phyloP scores from a whole-genome alignment of 2,113 vertebrate genomes.

The Lepus americanus region DNA sequence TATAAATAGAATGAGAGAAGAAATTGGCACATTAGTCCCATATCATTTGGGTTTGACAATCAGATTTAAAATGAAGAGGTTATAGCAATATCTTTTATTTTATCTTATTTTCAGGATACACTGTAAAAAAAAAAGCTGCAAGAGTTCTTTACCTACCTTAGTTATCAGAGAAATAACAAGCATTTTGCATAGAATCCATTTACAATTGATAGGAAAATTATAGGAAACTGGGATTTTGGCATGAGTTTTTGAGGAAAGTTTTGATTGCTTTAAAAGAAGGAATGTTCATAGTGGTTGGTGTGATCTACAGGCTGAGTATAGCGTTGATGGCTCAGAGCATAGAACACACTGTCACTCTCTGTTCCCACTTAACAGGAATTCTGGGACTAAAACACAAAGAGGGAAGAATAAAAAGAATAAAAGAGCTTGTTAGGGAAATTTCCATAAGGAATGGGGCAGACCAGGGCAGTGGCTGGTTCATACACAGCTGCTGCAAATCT shows the following conservation, averaged over 20 bases:
- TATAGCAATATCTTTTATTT: not conserved
- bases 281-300: not conserved
- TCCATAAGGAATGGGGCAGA: too few species aligned
- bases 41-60: not conserved
- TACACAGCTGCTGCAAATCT: too few species aligned
- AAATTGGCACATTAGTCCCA: constrained; percentile 5
- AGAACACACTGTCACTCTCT: too few species aligned
- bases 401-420: too few species aligned
- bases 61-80: not conserved
- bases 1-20: constrained; percentile 50
- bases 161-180: not conserved
- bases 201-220: not conserved
- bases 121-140: not conserved
- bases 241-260: constrained; percentile 15
- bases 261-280: constrained; percentile 9
- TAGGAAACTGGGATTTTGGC: not conserved
- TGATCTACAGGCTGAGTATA: not conserved
- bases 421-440: too few species aligned
- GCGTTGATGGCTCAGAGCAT: too few species aligned
- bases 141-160: constrained; percentile 29
- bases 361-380: too few species aligned
- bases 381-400: too few species aligned
- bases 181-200: constrained; percentile 31
- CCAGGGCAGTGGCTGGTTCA: too few species aligned
- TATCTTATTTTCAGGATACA: not conserved